Conservation (phyloP, 2,888 invertebrate genomes). For the Rhodophaea formosa region DNA sequence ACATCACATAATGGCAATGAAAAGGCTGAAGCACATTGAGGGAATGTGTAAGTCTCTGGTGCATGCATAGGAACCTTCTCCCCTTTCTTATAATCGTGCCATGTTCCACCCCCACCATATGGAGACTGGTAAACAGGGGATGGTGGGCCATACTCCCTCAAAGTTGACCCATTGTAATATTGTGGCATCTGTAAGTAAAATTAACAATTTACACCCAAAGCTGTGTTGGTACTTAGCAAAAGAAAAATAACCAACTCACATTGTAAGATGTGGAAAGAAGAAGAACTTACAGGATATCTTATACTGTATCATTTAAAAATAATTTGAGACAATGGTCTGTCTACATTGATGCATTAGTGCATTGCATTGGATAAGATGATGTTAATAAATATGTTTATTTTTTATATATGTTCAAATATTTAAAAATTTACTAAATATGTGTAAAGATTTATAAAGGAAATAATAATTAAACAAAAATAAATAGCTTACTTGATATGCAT, state of each 20-base stretch:
- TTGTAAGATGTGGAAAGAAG: too few species aligned
- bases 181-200: slow-evolving; percentile 61
- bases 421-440: too few species aligned
- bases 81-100: slow-evolving; percentile 58
- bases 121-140: slow-evolving; percentile 76
- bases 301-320: too few species aligned
- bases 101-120: slow-evolving; percentile 64
- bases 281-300: too few species aligned
- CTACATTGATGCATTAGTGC: too few species aligned
- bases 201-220: background rate
- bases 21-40: slow-evolving; percentile 70
- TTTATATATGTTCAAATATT: too few species aligned
- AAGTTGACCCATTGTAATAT: slow-evolving; percentile 52
- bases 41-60: slow-evolving; percentile 58
- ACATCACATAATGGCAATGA: slow-evolving; percentile 66
- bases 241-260: too few species aligned
- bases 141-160: slow-evolving; percentile 63
- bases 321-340: too few species aligned
- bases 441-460: too few species aligned
- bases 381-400: too few species aligned
- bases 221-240: too few species aligned
- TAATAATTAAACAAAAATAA: background rate
- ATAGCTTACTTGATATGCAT: slow-evolving; percentile 66
- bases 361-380: too few species aligned
- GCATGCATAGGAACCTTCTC: slow-evolving; percentile 48